A percentile compares a stretch with the other conserved stretches of the same genome.
phyloP scores from a whole-genome alignment of 2,888 invertebrate species.

The Cataglyphis livida region DNA sequence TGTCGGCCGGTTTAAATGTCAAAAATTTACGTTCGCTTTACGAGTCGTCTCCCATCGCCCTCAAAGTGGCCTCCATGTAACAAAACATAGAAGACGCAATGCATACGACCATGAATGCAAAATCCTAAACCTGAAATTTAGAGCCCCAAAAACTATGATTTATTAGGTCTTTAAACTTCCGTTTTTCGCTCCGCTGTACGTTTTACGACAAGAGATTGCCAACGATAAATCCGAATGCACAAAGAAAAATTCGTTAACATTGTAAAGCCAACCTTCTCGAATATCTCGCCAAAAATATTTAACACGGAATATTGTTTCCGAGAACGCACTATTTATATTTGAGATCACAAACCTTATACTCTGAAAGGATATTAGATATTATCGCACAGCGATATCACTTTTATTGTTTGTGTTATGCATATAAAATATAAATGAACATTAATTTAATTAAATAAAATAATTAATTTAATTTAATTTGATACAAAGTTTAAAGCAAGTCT shows the following conservation, averaged over 20 bases:
- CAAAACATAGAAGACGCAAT: slow-evolving; percentile 33
- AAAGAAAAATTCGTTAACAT: slow-evolving; percentile 44
- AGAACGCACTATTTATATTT: slow-evolving; percentile 23
- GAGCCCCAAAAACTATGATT: slow-evolving; percentile 60
- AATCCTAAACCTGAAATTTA: slow-evolving; percentile 65
- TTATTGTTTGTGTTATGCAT: neutral
- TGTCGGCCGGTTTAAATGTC: slow-evolving; percentile 72
- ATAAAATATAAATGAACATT: neutral
- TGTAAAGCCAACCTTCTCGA: slow-evolving; percentile 16
- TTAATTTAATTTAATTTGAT: slow-evolving; percentile 8
- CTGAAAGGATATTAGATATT: neutral
- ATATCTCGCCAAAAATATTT: slow-evolving; percentile 24
- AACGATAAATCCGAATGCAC: slow-evolving; percentile 60
- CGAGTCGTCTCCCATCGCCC: slow-evolving; percentile 60
- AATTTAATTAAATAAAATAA: neutral
- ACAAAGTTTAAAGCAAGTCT: neutral
- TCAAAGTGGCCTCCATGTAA: slow-evolving; percentile 19
- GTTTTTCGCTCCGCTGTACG: slow-evolving; percentile 45
- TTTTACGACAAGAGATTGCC: slow-evolving; percentile 50
- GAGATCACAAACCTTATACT: neutral
- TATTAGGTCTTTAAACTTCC: slow-evolving; percentile 61
- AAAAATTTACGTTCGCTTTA: slow-evolving; percentile 78
- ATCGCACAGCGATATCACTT: neutral
- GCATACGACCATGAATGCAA: slow-evolving; percentile 24
- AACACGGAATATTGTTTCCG: slow-evolving; percentile 47